phyloP scores from a whole-genome alignment of 2,797 vertebrate species.

The Bradypodion pumilum region DNA sequence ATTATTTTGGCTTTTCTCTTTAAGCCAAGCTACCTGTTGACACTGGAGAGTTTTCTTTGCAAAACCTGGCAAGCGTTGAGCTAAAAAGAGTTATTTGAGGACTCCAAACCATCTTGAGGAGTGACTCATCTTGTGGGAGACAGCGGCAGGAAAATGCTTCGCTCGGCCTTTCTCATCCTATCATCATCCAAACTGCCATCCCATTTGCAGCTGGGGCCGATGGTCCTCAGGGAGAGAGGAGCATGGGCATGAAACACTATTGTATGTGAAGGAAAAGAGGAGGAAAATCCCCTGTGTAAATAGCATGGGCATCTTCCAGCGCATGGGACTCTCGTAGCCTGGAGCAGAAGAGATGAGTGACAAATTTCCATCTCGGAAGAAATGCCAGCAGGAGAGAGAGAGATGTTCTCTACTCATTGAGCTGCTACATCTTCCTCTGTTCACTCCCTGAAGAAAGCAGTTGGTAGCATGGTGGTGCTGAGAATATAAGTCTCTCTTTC shows the following conservation, averaged over 20 bases:
- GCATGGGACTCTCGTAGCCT: rapidly evolving
- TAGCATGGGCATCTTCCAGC: neutral
- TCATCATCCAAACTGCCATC: neutral
- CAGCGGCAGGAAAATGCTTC: neutral
- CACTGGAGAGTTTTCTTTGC: neutral
- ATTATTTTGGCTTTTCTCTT: neutral
- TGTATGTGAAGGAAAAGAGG: neutral
- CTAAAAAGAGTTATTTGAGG: neutral
- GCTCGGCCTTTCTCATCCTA: neutral
- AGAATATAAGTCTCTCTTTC: neutral
- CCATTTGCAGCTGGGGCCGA: neutral
- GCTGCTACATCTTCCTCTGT: neutral
- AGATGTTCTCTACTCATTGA: no score
- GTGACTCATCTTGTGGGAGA: neutral
- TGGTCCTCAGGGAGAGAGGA: neutral
- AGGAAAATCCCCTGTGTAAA: neutral
- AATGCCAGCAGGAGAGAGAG: no score
- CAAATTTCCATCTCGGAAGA: no score
- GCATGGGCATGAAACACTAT: neutral
- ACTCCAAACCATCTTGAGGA: neutral
- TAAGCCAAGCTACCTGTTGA: neutral
- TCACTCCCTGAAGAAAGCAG: neutral
- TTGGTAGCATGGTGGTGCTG: no score
- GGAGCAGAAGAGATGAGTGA: neutral
- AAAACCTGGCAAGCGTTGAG: neutral